A percentile compares a stretch with the other conserved stretches of the same genome.
These are phyloP conservation scores for Globodera rostochiensis DNA, from an alignment of 1,140 invertebrate species.

Conservation along the genomic window DNA sequence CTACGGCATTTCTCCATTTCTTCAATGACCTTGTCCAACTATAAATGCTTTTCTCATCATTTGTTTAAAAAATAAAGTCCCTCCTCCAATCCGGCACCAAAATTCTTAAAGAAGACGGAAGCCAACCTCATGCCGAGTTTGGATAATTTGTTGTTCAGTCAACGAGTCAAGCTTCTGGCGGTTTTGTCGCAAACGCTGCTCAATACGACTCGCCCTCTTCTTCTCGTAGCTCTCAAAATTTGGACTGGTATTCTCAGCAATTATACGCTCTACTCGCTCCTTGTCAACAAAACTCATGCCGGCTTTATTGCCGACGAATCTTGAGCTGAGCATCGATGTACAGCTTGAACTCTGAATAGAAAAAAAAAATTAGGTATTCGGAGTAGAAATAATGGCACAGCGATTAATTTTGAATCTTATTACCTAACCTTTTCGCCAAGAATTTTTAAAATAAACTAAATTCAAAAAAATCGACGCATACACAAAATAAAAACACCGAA, in stretches of 20 bases:
- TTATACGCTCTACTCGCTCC: conserved; percentile 48
- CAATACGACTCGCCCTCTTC: conserved; percentile 48
- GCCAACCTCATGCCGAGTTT: conserved; percentile 25
- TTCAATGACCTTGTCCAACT: conserved; percentile 22
- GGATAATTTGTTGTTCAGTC: conserved; percentile 32
- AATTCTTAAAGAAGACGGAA: not conserved
- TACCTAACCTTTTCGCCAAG: too few relatives aligned
- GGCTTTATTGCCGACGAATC: conserved; percentile 8
- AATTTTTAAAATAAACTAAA: too few relatives aligned
- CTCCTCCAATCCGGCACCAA: too few relatives aligned
- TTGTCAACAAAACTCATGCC: conserved; percentile 28
- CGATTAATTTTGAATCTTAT: too few relatives aligned
- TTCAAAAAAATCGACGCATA: too few relatives aligned
- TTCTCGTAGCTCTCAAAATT: conserved; percentile 46
- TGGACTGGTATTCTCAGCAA: conserved; percentile 50
- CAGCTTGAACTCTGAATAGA: not conserved
- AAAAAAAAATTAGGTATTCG: not conserved
- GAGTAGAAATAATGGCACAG: too few relatives aligned
- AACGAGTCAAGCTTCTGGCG: conserved; percentile 13
- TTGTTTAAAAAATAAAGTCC: not conserved
- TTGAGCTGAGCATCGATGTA: not conserved
- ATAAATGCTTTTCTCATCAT: not conserved
- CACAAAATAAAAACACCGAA: too few relatives aligned
- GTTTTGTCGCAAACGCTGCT: conserved; percentile 36
- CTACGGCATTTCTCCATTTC: conserved; percentile 39